phyloP scores from a whole-genome alignment of 1,140 invertebrate species.

The Adoxophyes honmai region DNA sequence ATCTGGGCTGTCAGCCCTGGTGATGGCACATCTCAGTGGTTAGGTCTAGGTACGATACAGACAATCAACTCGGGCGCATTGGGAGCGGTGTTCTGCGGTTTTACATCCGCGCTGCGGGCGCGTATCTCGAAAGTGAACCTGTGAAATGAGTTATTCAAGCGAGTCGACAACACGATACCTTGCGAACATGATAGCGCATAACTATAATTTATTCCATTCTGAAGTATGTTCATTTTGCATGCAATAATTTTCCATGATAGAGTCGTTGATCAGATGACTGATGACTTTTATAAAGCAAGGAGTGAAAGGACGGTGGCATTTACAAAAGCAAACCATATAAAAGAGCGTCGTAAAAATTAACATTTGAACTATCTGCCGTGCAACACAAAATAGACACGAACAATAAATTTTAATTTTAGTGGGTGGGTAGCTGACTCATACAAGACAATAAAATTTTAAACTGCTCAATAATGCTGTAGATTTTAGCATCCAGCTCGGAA shows the following conservation, averaged over 20 bases:
- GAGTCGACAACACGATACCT: slow-evolving; percentile 51
- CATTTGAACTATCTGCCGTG: too few species aligned
- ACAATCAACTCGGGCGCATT: slow-evolving; percentile 36
- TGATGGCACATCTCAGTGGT: slow-evolving; percentile 36
- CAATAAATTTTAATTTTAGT: slow-evolving; percentile 5
- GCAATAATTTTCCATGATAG: too few species aligned
- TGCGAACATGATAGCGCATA: slow-evolving; percentile 37
- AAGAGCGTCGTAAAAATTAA: too few species aligned
- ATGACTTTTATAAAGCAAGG: too few species aligned
- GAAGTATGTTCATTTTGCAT: too few species aligned
- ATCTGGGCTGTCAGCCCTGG: not conserved
- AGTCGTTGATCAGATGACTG: too few species aligned
- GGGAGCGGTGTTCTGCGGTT: slow-evolving; percentile 48
- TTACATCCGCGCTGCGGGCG: slow-evolving; percentile 42
- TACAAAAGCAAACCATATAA: too few species aligned
- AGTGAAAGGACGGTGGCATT: too few species aligned
- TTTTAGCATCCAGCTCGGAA: slow-evolving; percentile 32
- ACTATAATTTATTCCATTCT: not conserved
- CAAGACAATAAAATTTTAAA: not conserved
- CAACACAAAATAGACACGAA: not conserved
- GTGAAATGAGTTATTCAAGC: slow-evolving; percentile 69
- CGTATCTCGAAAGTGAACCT: slow-evolving; percentile 65
- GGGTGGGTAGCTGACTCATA: not conserved
- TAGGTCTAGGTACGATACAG: slow-evolving; percentile 19
- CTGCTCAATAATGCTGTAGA: not conserved